Evolutionary conservation across 2,888 invertebrate species (phyloP), one percentile per base, ranked within the genome.

Genomic region (Athetis lepigone): DNA sequence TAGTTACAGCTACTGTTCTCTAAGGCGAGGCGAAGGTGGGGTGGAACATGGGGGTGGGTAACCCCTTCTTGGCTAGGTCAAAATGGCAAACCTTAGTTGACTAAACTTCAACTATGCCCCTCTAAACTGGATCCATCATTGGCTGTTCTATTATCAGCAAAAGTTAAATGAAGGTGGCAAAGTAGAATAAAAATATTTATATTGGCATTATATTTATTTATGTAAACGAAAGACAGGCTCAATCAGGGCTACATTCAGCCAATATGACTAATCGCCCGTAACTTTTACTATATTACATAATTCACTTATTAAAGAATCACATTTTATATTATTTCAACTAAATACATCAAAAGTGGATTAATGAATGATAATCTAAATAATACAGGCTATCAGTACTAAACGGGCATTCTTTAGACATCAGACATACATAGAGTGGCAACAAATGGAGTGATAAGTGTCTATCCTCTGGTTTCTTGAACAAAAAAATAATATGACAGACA

Each of bases 201-300:
- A 88, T 88, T 86, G 90, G 86, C 83, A 88, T 89, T 85, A 85
- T 87, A 82, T 92, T 91, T 92, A 92, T 90, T 92, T 87, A 84
- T 87, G 85, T 90, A 89, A 93, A 90, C 84, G 83, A 90, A 92
- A 90, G 88, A 90, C 88, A 88, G 83, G 82, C 77, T 88, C 80
- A 81, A 80, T 80, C 47, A 68, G 69, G 78, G 77, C 75, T 77
- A 73, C 62, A 75, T 55, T 57, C 54, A 82, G 88, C 88, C 89
- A 90, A 89, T 88, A 88, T 88, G 88, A 90, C 90, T 82, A 79
- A 78, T 70, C 69, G 69, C 81, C 79, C 80, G 63, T 63, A 60
- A 73, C 67, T 71, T 80, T 74, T 70, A 79, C 70, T 77, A 76
- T 77, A 75, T 73, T 79, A 80, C 71, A 76, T 79, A 79, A 79